These are phyloP conservation scores for Microctonus aethiopoides DNA, from an alignment of 2,888 invertebrate species.

Conservation along the genomic window DNA sequence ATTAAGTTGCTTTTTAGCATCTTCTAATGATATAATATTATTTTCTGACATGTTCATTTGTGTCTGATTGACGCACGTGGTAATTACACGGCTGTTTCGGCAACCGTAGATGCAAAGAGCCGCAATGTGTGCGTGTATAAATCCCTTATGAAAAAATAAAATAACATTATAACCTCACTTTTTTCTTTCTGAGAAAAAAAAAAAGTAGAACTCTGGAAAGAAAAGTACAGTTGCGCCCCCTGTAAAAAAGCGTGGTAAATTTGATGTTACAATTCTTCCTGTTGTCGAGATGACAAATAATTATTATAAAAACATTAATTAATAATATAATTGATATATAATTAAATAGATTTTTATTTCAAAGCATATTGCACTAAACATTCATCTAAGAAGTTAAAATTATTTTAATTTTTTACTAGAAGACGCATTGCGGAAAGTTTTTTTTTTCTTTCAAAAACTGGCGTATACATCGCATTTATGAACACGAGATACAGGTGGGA, in stretches of 20 bases:
- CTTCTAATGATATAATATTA: slow-evolving; percentile 35
- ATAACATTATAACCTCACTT: too few species aligned
- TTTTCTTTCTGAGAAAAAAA: too few species aligned
- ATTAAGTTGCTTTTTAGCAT: slow-evolving; percentile 43
- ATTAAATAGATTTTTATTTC: slow-evolving; percentile 60
- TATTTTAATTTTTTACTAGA: slow-evolving; percentile 35
- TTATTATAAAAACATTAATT: neutral
- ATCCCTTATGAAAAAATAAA: too few species aligned
- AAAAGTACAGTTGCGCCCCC: too few species aligned
- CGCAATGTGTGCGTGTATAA: too few species aligned
- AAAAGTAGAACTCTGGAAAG: too few species aligned
- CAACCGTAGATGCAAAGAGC: too few species aligned
- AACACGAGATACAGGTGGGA: neutral
- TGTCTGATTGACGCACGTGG: slow-evolving; percentile 4
- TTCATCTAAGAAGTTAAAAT: slow-evolving; percentile 55
- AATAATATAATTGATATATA: slow-evolving; percentile 37
- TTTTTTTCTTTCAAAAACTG: slow-evolving; percentile 21
- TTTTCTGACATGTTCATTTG: slow-evolving; percentile 32
- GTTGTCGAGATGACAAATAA: too few species aligned
- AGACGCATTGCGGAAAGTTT: slow-evolving; percentile 5
- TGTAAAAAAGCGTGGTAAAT: too few species aligned
- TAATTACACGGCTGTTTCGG: too few species aligned
- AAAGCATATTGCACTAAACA: slow-evolving; percentile 60
- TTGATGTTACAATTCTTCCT: too few species aligned
- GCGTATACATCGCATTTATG: neutral